phyloP scores from a whole-genome alignment of 2,888 invertebrate genomes.

The Catocala fraxini region DNA sequence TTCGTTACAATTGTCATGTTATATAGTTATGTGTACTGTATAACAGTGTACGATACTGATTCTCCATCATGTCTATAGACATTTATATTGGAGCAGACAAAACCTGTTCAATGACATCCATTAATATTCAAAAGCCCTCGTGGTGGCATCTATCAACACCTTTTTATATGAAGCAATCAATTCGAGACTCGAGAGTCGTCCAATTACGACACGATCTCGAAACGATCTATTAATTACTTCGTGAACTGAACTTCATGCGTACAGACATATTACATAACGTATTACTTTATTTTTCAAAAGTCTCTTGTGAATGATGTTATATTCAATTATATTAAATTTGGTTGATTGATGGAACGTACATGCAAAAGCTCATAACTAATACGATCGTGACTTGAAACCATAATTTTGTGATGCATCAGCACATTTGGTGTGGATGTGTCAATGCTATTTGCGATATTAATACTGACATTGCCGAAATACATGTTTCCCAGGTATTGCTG shows the following conservation, averaged over 20 bases:
- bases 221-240: constrained; percentile 74
- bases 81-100: constrained; percentile 56
- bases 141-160: constrained; percentile 67
- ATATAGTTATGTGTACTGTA: too few relatives aligned
- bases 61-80: not conserved
- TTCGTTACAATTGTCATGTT: too few relatives aligned
- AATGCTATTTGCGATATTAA: not conserved
- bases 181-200: constrained; percentile 71
- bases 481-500: too few relatives aligned
- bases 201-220: constrained; percentile 73
- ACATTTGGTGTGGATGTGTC: not conserved
- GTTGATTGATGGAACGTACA: constrained; percentile 2
- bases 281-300: not conserved
- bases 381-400: constrained; percentile 4
- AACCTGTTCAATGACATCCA: constrained; percentile 63
- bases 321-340: constrained; percentile 6
- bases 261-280: not conserved
- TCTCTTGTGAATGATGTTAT: not conserved
- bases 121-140: constrained; percentile 77
- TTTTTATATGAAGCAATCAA: constrained; percentile 70
- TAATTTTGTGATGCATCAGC: constrained; percentile 3
- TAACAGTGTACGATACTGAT: too few relatives aligned
- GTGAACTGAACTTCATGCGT: constrained; percentile 53
- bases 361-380: not conserved
- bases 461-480: too few relatives aligned